Conservation (phyloP, 1,140 invertebrate genomes). For the Triops cancriformis region DNA sequence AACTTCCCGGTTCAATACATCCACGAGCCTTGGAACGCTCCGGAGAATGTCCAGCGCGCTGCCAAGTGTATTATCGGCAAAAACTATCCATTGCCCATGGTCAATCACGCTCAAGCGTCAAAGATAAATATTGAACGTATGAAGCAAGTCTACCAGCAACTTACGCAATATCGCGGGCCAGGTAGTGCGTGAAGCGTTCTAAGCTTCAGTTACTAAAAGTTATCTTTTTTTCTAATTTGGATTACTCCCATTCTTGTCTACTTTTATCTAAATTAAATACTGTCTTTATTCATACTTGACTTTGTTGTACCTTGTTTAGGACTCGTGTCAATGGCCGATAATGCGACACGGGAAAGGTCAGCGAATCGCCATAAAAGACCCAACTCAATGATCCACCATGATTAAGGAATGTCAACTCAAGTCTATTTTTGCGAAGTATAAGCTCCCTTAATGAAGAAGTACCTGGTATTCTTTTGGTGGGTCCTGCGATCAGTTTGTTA, state of each 20-base stretch:
- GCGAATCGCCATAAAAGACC: not conserved
- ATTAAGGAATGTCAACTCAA: not conserved
- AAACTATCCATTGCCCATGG: conserved; percentile 78
- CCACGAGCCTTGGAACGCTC: conserved; percentile 82
- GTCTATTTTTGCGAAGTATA: not conserved
- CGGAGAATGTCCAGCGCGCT: conserved; percentile 62
- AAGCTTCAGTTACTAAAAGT: no score
- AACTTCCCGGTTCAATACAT: conserved; percentile 77
- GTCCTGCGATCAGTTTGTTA: not conserved
- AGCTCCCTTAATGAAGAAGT: not conserved
- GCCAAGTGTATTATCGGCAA: conserved; percentile 72
- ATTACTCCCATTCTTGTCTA: no score
- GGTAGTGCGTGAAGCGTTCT: not conserved
- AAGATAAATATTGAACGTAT: conserved; percentile 74
- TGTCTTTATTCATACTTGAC: no score
- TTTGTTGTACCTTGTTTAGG: not conserved
- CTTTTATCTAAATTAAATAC: no score
- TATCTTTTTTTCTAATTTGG: no score
- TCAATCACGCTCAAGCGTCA: conserved; percentile 66
- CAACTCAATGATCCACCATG: not conserved
- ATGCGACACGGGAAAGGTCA: not conserved
- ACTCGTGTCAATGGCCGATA: not conserved
- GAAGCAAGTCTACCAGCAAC: conserved; percentile 75
- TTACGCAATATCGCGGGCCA: conserved; percentile 43
- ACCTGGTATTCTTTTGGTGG: not conserved